Conservation (phyloP, 2,797 vertebrate genomes). For the Microctenopoma lineatum region DNA sequence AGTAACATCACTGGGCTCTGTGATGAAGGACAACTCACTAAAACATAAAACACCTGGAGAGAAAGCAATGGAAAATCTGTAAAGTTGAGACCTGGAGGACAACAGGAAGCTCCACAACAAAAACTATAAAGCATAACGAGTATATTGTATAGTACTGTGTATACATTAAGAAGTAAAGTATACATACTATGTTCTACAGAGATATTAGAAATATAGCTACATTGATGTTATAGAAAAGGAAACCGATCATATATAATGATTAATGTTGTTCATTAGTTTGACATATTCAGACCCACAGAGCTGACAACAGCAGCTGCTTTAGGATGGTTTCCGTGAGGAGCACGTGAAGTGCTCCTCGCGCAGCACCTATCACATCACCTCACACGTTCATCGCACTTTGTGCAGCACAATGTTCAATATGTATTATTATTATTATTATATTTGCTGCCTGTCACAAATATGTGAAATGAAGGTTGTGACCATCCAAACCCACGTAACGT, state of each 20-base stretch:
- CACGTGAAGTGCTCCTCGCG: background rate
- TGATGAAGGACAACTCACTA: conserved; percentile 93
- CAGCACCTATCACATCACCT: too few relatives aligned
- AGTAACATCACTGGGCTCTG: conserved; percentile 90
- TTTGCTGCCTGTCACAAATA: background rate
- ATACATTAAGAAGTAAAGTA: background rate
- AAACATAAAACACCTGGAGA: conserved; percentile 88
- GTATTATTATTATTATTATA: background rate
- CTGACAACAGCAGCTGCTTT: background rate
- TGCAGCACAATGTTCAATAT: background rate
- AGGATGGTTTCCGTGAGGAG: background rate
- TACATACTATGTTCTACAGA: background rate
- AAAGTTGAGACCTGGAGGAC: background rate
- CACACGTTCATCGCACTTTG: too few relatives aligned
- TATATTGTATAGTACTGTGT: too few relatives aligned
- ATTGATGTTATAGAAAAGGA: background rate
- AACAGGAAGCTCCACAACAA: background rate
- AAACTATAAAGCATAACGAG: background rate
- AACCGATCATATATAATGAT: background rate
- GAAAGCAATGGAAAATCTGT: conserved; percentile 15
- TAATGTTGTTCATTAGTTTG: background rate
- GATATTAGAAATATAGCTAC: background rate
- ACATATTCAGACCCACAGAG: background rate
- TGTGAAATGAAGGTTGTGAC: background rate
- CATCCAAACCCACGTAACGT: background rate